phyloP scores from a whole-genome alignment of 2,113 vertebrate species.

The Halcyon senegalensis region DNA sequence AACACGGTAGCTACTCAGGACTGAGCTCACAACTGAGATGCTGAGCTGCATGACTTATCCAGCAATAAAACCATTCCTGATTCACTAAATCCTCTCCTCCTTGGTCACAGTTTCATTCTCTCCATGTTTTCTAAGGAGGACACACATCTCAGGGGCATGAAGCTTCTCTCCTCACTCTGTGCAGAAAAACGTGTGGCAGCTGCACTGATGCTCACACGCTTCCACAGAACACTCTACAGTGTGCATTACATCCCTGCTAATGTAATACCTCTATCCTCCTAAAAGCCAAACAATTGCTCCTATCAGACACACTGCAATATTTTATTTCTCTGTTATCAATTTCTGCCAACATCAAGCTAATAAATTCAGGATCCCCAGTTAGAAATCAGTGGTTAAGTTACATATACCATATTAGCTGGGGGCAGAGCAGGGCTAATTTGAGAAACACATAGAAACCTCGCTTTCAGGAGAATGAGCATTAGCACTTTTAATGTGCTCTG shows the following conservation, averaged over 20 bases:
- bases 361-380: not conserved
- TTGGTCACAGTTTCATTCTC: not conserved
- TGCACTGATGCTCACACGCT: not conserved
- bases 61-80: not conserved
- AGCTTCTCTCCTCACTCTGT: not conserved
- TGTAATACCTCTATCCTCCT: not conserved
- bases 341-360: slow-evolving; percentile 11
- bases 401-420: not conserved
- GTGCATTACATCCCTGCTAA: not conserved
- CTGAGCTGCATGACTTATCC: not conserved
- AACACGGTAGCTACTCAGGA: fast-evolving
- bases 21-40: not conserved
- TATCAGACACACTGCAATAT: not conserved
- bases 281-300: not conserved
- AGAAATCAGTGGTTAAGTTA: slow-evolving; percentile 16
- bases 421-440: not conserved
- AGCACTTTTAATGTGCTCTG: slow-evolving; percentile 44
- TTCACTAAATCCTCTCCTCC: not conserved
- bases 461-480: slow-evolving; percentile 29
- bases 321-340: slow-evolving; percentile 10
- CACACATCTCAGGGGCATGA: not conserved
- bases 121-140: not conserved
- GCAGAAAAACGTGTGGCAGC: not conserved
- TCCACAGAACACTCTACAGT: not conserved
- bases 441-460: slow-evolving; percentile 6